Percentiles rank a stretch among this genome's conserved stretches.
Evolutionary conservation across 2,797 vertebrate species (phyloP).

Genomic region (Miichthys miiuy): DNA sequence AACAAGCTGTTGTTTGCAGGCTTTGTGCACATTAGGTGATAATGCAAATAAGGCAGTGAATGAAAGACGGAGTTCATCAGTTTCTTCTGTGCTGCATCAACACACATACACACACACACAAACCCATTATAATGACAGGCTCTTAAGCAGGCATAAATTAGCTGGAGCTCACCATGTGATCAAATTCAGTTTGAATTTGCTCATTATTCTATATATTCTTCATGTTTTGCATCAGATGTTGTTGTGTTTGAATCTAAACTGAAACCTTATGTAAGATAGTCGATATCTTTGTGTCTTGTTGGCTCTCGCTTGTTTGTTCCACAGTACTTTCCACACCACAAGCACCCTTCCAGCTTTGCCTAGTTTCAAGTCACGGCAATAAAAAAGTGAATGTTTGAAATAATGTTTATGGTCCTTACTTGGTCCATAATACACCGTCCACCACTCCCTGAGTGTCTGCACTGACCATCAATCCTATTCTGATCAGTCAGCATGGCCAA

Average conservation of each 20-base stretch:
- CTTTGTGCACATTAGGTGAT: slow-evolving; percentile 59
- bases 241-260: slow-evolving; percentile 27
- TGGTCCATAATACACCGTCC: not conserved
- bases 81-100: slow-evolving; percentile 34
- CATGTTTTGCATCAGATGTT: slow-evolving; percentile 26
- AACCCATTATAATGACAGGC: slow-evolving; percentile 17
- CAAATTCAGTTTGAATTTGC: slow-evolving; percentile 21
- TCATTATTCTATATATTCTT: slow-evolving; percentile 31
- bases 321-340: not conserved
- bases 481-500: not conserved
- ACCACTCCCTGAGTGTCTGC: not conserved
- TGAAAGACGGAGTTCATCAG: slow-evolving; percentile 55
- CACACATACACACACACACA: slow-evolving; percentile 21
- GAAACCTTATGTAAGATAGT: not conserved
- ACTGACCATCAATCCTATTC: not conserved
- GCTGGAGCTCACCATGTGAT: slow-evolving; percentile 38
- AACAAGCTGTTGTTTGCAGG: slow-evolving; percentile 65
- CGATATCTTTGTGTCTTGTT: slow-evolving; percentile 14
- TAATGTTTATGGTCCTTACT: slow-evolving; percentile 1
- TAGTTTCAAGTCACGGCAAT: not conserved
- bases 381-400: slow-evolving; percentile 8
- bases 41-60: slow-evolving; percentile 43
- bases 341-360: not conserved
- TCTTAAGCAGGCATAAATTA: slow-evolving; percentile 12
- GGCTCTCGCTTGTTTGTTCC: not conserved